Evolutionary conservation across 2,797 vertebrate genomes (phyloP).

Genomic region (Sebastes matsubarae): DNA sequence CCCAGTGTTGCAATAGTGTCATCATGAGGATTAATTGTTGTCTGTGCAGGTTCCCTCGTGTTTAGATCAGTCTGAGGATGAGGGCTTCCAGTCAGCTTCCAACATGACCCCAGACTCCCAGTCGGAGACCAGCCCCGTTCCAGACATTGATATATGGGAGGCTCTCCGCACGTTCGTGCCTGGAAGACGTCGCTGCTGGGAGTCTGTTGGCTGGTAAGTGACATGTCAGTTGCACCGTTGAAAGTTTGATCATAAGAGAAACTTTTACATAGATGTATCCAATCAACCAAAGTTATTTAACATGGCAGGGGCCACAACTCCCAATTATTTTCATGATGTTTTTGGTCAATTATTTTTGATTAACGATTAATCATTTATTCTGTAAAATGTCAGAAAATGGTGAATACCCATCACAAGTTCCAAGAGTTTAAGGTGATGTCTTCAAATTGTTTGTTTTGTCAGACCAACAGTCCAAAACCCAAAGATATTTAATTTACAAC

Average conservation of each 20-base stretch:
- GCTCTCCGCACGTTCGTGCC: slow-evolving; percentile 89
- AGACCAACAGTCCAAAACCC: background rate
- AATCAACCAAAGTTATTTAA: background rate
- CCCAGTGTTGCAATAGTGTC: background rate
- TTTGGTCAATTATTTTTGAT: background rate
- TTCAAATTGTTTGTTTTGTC: background rate
- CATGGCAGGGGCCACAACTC: background rate
- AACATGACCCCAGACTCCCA: slow-evolving; percentile 98
- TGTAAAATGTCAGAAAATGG: background rate
- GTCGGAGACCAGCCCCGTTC: slow-evolving; percentile 90
- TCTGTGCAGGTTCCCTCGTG: slow-evolving; percentile 88
- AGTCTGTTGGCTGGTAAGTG: slow-evolving; percentile 91
- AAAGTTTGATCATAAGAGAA: background rate
- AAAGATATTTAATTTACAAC: background rate
- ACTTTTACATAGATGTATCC: background rate
- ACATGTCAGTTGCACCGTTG: background rate
- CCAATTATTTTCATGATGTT: background rate
- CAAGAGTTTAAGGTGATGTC: background rate
- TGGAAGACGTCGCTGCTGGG: slow-evolving; percentile 92
- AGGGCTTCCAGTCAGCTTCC: slow-evolving; percentile 96
- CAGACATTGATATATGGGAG: slow-evolving; percentile 94
- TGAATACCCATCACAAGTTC: too few species aligned
- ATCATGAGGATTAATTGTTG: background rate
- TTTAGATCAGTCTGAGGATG: slow-evolving; percentile 96
- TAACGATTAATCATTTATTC: background rate